A percentile compares a stretch with the other conserved stretches of the same genome.
These are phyloP conservation scores for Cactoblastis cactorum DNA, from an alignment of 2,888 invertebrate genomes.

Conservation along the genomic window DNA sequence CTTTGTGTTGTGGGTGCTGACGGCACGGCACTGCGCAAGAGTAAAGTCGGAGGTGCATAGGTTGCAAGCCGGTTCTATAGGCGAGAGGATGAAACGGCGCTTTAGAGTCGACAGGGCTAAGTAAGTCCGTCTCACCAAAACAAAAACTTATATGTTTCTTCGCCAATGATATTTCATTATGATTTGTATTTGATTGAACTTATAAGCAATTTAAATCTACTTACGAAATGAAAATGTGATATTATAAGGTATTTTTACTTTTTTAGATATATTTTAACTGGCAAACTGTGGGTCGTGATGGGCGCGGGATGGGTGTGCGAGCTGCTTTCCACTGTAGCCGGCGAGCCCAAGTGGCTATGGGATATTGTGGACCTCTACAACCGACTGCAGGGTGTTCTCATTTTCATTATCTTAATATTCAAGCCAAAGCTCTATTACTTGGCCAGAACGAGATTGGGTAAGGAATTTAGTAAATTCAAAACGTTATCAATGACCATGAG, in stretches of 20 bases:
- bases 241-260: too few relatives aligned
- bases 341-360: conserved; percentile 70
- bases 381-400: conserved; percentile 85
- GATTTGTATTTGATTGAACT: too few relatives aligned
- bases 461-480: conserved; percentile 25
- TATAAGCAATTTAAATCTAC: too few relatives aligned
- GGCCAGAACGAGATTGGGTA: conserved; percentile 78
- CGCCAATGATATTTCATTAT: not conserved
- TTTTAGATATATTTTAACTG: conserved; percentile 82
- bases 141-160: not conserved
- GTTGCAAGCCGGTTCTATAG: conserved; percentile 81
- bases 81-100: conserved; percentile 79
- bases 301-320: conserved; percentile 87
- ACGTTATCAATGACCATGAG: not conserved
- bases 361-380: conserved; percentile 83
- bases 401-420: conserved; percentile 85
- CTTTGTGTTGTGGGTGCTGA: conserved; percentile 83
- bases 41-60: conserved; percentile 87
- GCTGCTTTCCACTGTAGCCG: conserved; percentile 78
- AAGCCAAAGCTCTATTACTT: conserved; percentile 83
- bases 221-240: not conserved
- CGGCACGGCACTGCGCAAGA: conserved; percentile 83
- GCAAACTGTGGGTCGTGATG: conserved; percentile 89
- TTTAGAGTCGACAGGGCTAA: conserved; percentile 85
- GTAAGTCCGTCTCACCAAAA: conserved; percentile 53